phyloP scores from a whole-genome alignment of 2,888 invertebrate genomes.

The Microplitis manilae region DNA sequence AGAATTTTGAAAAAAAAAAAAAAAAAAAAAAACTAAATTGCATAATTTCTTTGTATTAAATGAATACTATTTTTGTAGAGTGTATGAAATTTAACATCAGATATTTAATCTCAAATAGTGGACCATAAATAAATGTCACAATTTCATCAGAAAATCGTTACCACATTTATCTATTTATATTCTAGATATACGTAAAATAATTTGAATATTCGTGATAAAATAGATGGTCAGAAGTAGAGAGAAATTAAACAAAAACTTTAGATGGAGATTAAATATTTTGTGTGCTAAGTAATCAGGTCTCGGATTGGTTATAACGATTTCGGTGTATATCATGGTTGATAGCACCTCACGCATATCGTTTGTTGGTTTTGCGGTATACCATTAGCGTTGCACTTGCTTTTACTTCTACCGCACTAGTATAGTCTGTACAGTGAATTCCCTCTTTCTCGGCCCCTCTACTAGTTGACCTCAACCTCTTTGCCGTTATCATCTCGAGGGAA shows the following conservation, averaged over 20 bases:
- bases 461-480: slow-evolving; percentile 43
- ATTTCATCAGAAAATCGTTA: too few relatives aligned
- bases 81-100: too few relatives aligned
- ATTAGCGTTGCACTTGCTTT: slow-evolving; percentile 60
- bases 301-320: slow-evolving; percentile 38
- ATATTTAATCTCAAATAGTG: too few relatives aligned
- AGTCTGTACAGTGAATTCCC: too few relatives aligned
- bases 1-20: too few relatives aligned
- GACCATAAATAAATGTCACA: too few relatives aligned
- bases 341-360: slow-evolving; percentile 58
- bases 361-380: slow-evolving; percentile 69
- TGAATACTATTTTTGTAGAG: too few relatives aligned
- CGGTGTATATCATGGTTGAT: slow-evolving; percentile 17
- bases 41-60: too few relatives aligned
- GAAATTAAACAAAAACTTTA: neutral
- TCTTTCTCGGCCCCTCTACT: neutral
- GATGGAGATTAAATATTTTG: slow-evolving; percentile 25
- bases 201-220: too few relatives aligned
- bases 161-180: too few relatives aligned
- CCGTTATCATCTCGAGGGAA: slow-evolving; percentile 52
- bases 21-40: too few relatives aligned
- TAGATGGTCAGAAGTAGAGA: neutral
- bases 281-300: slow-evolving; percentile 32
- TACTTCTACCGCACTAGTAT: slow-evolving; percentile 46
- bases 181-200: too few relatives aligned